Base-by-base conservation (phyloP, 2,797 vertebrate species). In the Catharus ustulatus region DNA sequence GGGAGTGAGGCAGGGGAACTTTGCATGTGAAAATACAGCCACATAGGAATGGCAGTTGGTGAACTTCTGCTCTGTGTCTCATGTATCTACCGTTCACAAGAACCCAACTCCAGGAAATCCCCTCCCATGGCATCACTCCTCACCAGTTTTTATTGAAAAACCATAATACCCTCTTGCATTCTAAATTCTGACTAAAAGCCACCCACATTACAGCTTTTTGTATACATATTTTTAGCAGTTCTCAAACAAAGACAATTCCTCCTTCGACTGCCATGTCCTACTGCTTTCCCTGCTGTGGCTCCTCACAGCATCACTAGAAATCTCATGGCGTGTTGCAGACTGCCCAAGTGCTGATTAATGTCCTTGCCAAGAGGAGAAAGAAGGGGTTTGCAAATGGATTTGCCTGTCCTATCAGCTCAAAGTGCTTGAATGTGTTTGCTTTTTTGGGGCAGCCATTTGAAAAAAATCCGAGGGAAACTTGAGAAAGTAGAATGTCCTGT, bases 131-230 rank as follows among this genome's bases (percentile, higher is more conserved):
- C 79, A 73, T 68, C 38, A 36, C 58, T 84, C 71, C 82, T 90
- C 57, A 42, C 32, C 57, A 59, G 63, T 64, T 86, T 84, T 82
- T 86, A 93, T 87, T 93, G 91, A 91, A 74, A 94, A 95, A n/a
- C 8, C 4, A 2, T 55, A 78, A 77, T 87, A 90, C 62, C 66
- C 78, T 68, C 71, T 66, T 52, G 29, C 64, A 38, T 78, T 84
- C 90, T 87, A 26, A 89, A 84, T 78, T 85, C 73, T 66, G 29
- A 42, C 74, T 86, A 18, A 88, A 90, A 96, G 55, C 93, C 83
- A 93, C 85, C 91, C 84, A 76, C 10, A 1, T 61, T 90, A 82
- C 3, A 14, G 85, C 59, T 91, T 87, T 88, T 57, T 84, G 55
- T 84, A 1, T 43, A 76, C 59, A 14, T 54, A 86, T 87, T 86